phyloP scores from a whole-genome alignment of 2,888 invertebrate species.

The Meandrusa payeni region DNA sequence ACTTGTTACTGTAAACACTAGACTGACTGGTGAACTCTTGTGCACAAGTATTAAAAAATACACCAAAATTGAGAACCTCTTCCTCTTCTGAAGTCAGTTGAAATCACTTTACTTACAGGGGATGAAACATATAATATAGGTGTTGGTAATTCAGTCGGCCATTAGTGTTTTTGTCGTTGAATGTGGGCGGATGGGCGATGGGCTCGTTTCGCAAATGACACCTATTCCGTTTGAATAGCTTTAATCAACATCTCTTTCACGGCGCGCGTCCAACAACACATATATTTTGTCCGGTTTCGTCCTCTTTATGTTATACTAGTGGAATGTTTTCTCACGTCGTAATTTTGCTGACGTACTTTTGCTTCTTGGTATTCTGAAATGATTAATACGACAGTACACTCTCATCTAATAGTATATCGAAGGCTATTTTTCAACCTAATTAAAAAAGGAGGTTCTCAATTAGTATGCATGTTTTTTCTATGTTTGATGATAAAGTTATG shows the following conservation, averaged over 20 bases:
- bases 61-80: too few relatives aligned
- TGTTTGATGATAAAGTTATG: too few relatives aligned
- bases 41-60: too few relatives aligned
- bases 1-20: too few relatives aligned
- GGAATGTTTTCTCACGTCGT: neutral
- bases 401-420: too few relatives aligned
- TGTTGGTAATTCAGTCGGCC: slow-evolving; percentile 20
- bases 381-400: too few relatives aligned
- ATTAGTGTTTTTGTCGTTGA: slow-evolving; percentile 29
- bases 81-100: too few relatives aligned
- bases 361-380: too few relatives aligned
- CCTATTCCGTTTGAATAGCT: slow-evolving; percentile 40
- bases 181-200: slow-evolving; percentile 21
- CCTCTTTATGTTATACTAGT: neutral
- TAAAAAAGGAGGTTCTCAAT: too few relatives aligned
- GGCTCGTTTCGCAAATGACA: slow-evolving; percentile 31
- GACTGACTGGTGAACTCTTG: too few relatives aligned
- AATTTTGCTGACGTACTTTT: neutral
- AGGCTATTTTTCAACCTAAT: too few relatives aligned
- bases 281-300: slow-evolving; percentile 37
- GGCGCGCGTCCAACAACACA: slow-evolving; percentile 14
- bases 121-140: slow-evolving; percentile 4
- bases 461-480: too few relatives aligned
- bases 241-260: slow-evolving; percentile 41
- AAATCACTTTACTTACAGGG: slow-evolving; percentile 8